Base-by-base conservation (phyloP, 2,888 invertebrate genomes). In the Lycaena phlaeas region DNA sequence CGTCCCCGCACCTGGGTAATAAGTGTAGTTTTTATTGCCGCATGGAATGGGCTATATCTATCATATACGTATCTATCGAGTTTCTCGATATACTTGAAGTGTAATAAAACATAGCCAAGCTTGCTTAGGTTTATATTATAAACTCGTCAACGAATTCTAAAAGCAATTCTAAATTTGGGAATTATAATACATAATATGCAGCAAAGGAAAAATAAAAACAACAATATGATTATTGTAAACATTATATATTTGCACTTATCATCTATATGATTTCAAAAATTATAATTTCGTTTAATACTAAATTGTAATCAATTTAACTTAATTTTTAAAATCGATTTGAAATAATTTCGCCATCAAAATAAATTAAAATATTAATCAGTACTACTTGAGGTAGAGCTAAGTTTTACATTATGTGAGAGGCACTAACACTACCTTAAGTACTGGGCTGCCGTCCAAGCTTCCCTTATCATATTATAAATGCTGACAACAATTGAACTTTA, bases 391-490 rank as follows among this genome's bases (percentile, higher is more conserved):
- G 42, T 45, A 42, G 42, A 34, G 14, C 34, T 45, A 31, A n/a
- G 9, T 38, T 31, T 30, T 30, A 30, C 22, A 17, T 26, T 14
- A 18, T 9, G 18, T 26, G 37, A 27, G 40, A 28, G 39, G 43
- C 47, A 53, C 50, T 49, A 47, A 42, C 43, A 43, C 44, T 49
- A 39, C 46, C 54, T 65, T 74, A 77, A 71, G 73, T 75, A 77
- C 66, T 56, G 46, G 62, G 64, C 68, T 71, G 68, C 67, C 67
- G 68, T 61, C 51, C 51, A 47, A 51, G 43, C 48, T 41, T 34
- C 9, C 14, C 28, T 38, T 11, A 14, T 25, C 25, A 30, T 25
- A 59, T 57, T 61, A 64, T 75, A 77, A 78, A 78, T 78, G 77
- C 78, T 69, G 62, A 59, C 53, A 42, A 46, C 34, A 42, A 45